phyloP scores from a whole-genome alignment of 2,797 vertebrate genomes.

The Peromyscus nudipes region DNA sequence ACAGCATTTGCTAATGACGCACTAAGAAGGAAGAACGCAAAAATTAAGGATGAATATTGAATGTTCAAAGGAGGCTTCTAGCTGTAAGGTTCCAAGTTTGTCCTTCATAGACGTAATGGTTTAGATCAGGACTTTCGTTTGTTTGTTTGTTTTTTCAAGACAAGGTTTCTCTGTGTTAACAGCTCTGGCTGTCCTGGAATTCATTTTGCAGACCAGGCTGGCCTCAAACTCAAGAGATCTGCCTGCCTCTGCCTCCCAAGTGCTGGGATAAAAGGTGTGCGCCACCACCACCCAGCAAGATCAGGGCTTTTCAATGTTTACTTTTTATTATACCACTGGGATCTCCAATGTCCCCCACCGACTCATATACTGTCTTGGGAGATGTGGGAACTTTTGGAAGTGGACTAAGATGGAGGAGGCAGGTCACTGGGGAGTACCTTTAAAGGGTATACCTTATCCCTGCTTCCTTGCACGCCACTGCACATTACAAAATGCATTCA shows the following conservation, averaged over 20 bases:
- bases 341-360: background rate
- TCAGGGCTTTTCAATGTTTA: background rate
- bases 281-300: background rate
- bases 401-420: background rate
- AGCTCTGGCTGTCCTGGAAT: too few relatives aligned
- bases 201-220: too few relatives aligned
- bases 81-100: background rate
- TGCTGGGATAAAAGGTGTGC: too few relatives aligned
- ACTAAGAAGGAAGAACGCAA: slow-evolving; percentile 35
- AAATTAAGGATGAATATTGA: slow-evolving; percentile 44
- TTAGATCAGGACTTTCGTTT: too few relatives aligned
- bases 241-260: too few relatives aligned
- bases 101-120: background rate
- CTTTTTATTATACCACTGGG: background rate
- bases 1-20: slow-evolving; percentile 50
- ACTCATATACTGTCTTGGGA: background rate
- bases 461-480: background rate
- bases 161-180: too few relatives aligned
- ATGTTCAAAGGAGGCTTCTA: slow-evolving; percentile 1
- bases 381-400: background rate
- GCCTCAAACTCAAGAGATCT: too few relatives aligned
- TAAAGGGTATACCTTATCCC: too few relatives aligned
- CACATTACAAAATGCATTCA: background rate
- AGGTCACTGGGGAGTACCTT: background rate
- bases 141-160: too few relatives aligned